Evolutionary conservation across 2,797 vertebrate genomes (phyloP).

Genomic region (Glossophaga mutica): DNA sequence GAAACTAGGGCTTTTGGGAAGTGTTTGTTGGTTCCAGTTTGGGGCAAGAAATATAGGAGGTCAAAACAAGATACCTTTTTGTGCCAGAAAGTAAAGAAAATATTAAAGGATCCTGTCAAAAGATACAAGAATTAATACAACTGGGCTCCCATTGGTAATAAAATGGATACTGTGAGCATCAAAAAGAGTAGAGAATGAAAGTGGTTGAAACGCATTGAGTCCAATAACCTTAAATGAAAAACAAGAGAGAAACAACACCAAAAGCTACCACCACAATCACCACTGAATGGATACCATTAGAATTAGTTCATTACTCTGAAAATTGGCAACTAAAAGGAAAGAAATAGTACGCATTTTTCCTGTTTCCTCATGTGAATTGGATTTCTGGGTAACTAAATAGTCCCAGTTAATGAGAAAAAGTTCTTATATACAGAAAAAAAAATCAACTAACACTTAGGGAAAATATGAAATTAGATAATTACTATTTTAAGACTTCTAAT

Average conservation of each 20-base stretch:
- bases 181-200: not conserved
- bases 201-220: not conserved
- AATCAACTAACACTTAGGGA: not conserved
- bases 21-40: not conserved
- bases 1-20: not conserved
- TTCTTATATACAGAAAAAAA: slow-evolving; percentile 22
- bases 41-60: not conserved
- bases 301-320: not conserved
- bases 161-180: not conserved
- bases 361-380: not conserved
- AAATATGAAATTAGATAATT: not conserved
- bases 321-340: not conserved
- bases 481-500: slow-evolving; percentile 24
- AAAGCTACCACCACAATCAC: not conserved
- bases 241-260: not conserved
- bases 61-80: not conserved
- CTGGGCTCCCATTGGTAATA: not conserved
- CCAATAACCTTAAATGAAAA: not conserved
- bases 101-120: not conserved
- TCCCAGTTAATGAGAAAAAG: not conserved
- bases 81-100: not conserved
- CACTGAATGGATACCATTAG: not conserved
- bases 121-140: not conserved
- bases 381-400: not conserved
- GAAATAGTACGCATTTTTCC: not conserved